Evolutionary conservation across 2,113 vertebrate species (phyloP).

Genomic region (Boulengeromyrus knoepffleri): DNA sequence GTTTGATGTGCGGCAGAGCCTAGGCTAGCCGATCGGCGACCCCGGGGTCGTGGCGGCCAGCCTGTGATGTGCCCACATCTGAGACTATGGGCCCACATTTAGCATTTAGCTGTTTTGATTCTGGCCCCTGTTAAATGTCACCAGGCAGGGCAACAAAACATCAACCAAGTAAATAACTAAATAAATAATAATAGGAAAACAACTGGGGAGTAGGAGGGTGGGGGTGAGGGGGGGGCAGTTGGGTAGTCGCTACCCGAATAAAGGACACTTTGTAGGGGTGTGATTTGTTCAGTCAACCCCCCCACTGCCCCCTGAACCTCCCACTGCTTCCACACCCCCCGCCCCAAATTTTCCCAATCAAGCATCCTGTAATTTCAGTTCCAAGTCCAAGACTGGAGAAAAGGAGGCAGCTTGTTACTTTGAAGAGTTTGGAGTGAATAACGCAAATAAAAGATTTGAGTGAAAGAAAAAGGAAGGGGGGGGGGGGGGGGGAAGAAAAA

Average conservation of each 20-base stretch:
- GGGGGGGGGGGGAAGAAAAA: not conserved
- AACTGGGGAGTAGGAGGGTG: constrained; percentile 46
- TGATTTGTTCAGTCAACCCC: constrained; percentile 63
- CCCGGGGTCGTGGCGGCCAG: constrained; percentile 38
- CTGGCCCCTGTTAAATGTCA: constrained; percentile 60
- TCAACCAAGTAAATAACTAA: constrained; percentile 71
- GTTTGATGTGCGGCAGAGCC: constrained; percentile 60
- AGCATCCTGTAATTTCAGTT: constrained; percentile 87
- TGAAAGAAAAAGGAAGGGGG: constrained; percentile 47
- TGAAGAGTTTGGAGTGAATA: constrained; percentile 91
- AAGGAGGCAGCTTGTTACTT: constrained; percentile 86
- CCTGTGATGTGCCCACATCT: constrained; percentile 56
- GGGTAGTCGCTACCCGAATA: constrained; percentile 69
- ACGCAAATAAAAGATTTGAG: constrained; percentile 96
- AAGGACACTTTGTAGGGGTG: constrained; percentile 90
- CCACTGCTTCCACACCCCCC: constrained; percentile 49
- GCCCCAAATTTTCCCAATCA: constrained; percentile 62
- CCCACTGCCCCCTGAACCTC: constrained; percentile 45
- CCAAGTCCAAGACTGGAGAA: constrained; percentile 80
- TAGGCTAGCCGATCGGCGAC: constrained; percentile 44
- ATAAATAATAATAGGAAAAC: constrained; percentile 68
- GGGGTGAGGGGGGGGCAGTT: constrained; percentile 26
- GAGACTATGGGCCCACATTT: constrained; percentile 46
- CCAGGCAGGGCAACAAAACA: constrained; percentile 79
- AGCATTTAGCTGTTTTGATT: constrained; percentile 73